Conservation (phyloP, 2,113 vertebrate species). For the Mesembrinibis cayennensis region DNA sequence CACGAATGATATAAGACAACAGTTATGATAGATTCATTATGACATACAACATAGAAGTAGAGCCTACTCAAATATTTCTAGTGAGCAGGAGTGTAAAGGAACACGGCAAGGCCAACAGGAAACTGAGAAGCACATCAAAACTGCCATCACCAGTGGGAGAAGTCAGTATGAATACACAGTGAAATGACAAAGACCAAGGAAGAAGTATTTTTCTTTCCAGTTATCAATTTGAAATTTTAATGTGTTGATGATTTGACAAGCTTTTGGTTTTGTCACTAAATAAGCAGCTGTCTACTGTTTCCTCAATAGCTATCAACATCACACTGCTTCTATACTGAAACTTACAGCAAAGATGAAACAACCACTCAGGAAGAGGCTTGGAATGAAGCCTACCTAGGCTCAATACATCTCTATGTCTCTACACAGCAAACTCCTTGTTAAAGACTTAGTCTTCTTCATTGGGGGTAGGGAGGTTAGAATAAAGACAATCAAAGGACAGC, state of each 20-base stretch:
- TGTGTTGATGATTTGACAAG: background rate
- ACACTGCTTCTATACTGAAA: background rate
- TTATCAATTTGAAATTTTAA: background rate
- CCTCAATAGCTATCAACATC: background rate
- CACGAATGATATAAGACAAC: background rate
- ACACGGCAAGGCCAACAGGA: background rate
- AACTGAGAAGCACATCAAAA: background rate
- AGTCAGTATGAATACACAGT: background rate
- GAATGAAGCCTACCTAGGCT: background rate
- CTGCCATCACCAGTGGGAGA: background rate
- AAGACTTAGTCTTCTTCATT: background rate
- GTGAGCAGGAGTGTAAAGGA: background rate
- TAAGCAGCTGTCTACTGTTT: background rate
- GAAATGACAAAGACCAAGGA: background rate
- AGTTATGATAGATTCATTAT: background rate
- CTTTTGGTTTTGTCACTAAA: background rate
- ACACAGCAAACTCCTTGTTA: background rate
- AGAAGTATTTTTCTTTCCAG: background rate
- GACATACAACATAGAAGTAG: background rate
- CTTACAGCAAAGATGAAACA: background rate
- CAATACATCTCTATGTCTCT: background rate
- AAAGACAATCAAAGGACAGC: background rate
- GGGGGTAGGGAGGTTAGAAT: background rate
- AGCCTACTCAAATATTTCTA: background rate
- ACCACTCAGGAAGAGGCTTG: background rate